phyloP scores from a whole-genome alignment of 2,113 vertebrate species.

The Talpa occidentalis region DNA sequence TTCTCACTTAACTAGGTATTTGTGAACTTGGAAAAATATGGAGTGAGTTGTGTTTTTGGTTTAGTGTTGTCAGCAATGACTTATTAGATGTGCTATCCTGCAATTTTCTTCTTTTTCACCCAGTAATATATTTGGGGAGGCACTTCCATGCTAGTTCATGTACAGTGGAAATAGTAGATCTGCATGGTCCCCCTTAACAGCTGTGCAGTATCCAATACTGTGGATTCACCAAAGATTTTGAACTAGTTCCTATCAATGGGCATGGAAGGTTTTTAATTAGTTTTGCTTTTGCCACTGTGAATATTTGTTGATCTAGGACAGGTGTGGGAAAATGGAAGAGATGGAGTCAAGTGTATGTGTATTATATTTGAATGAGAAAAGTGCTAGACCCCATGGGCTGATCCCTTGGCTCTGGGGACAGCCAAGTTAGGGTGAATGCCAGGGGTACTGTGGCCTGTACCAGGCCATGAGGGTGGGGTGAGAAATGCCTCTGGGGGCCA shows the following conservation, averaged over 20 bases:
- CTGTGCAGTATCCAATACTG: not conserved
- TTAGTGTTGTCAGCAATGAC: not conserved
- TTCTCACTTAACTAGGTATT: not conserved
- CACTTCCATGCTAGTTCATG: not conserved
- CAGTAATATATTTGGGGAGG: not conserved
- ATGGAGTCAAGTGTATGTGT: not conserved
- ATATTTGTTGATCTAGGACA: not conserved
- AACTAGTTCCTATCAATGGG: not conserved
- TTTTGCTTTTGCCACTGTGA: slow-evolving; percentile 7
- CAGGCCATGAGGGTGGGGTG: not conserved
- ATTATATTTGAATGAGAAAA: slow-evolving; percentile 5
- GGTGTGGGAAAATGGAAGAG: not conserved
- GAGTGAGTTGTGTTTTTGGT: not conserved
- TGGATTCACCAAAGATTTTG: not conserved
- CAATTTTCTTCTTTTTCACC: not conserved
- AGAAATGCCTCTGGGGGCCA: not conserved
- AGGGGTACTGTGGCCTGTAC: not conserved
- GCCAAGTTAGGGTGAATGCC: not conserved
- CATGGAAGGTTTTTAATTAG: not conserved
- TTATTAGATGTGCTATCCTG: not conserved
- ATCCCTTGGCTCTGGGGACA: not conserved
- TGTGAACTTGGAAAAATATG: not conserved
- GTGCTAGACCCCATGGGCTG: not conserved
- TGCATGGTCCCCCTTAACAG: not conserved
- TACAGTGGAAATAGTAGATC: too few species aligned